A percentile compares a stretch with the other conserved stretches of the same genome.
Conservation (phyloP, 1,140 invertebrate species). For the Pseudoatta argentina region DNA sequence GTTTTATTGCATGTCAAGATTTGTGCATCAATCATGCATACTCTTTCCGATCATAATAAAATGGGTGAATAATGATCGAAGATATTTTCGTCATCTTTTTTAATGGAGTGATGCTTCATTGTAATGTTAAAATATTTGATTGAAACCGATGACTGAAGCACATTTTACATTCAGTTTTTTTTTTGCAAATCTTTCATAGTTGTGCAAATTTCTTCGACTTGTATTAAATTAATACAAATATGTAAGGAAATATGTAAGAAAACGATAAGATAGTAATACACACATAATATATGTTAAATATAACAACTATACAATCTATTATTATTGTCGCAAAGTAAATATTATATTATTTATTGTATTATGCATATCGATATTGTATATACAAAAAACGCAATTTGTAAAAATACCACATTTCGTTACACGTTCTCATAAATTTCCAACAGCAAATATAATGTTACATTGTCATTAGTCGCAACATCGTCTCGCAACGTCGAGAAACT, state of each 20-base stretch:
- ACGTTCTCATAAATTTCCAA: slow-evolving; percentile 10
- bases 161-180: neutral
- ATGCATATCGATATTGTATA: neutral
- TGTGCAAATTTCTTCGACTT: neutral
- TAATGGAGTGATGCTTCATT: slow-evolving; percentile 8
- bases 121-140: slow-evolving; percentile 7
- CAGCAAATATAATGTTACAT: slow-evolving; percentile 43
- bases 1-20: neutral
- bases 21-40: slow-evolving; percentile 40
- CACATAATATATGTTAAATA: neutral
- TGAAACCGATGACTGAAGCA: neutral
- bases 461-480: slow-evolving; percentile 33
- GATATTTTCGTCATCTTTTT: slow-evolving; percentile 53
- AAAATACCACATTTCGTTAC: neutral
- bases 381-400: neutral
- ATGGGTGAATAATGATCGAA: slow-evolving; percentile 29
- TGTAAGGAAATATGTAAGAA: neutral
- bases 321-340: neutral
- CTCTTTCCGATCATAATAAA: slow-evolving; percentile 7
- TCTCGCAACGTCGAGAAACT: neutral
- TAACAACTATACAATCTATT: neutral
- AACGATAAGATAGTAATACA: neutral
- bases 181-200: neutral
- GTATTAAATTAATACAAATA: neutral
- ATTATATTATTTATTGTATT: neutral